Conservation (phyloP, 2,113 vertebrate genomes). For the Apistogramma diplotaenia region DNA sequence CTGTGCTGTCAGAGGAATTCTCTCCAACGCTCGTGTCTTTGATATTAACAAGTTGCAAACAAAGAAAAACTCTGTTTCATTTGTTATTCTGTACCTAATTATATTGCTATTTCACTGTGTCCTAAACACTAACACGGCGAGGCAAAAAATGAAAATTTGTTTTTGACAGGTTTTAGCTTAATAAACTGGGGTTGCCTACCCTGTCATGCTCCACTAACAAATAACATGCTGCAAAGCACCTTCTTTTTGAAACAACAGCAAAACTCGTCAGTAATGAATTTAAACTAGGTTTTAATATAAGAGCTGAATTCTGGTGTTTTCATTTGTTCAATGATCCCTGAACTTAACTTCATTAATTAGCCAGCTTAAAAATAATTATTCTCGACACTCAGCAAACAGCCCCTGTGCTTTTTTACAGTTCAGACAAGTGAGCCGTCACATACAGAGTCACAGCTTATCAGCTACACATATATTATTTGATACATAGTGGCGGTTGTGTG, state of each 20-base stretch:
- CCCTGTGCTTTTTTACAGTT: neutral
- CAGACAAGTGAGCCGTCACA: neutral
- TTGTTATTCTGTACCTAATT: slow-evolving; percentile 11
- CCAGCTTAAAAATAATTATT: neutral
- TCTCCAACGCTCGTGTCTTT: neutral
- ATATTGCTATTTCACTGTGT: slow-evolving; percentile 12
- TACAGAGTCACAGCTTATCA: neutral
- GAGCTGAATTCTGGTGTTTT: neutral
- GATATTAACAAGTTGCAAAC: slow-evolving; percentile 40
- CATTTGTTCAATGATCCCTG: neutral
- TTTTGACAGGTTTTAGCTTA: slow-evolving; percentile 12
- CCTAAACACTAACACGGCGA: slow-evolving; percentile 4
- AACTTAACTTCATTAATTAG: neutral
- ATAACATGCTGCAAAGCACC: rapidly evolving
- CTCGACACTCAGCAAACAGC: neutral
- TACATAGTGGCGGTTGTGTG: neutral
- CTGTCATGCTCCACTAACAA: neutral
- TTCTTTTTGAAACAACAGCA: neutral
- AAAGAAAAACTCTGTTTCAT: slow-evolving; percentile 22
- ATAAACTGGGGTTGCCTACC: neutral
- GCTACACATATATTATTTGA: neutral
- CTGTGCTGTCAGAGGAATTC: slow-evolving; percentile 32
- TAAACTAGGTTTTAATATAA: neutral
- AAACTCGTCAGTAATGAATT: neutral
- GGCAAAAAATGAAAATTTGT: slow-evolving; percentile 15